A percentile compares a stretch with the other conserved stretches of the same genome.
Conservation (phyloP, 2,113 vertebrate genomes). For the Rhineura floridana region DNA sequence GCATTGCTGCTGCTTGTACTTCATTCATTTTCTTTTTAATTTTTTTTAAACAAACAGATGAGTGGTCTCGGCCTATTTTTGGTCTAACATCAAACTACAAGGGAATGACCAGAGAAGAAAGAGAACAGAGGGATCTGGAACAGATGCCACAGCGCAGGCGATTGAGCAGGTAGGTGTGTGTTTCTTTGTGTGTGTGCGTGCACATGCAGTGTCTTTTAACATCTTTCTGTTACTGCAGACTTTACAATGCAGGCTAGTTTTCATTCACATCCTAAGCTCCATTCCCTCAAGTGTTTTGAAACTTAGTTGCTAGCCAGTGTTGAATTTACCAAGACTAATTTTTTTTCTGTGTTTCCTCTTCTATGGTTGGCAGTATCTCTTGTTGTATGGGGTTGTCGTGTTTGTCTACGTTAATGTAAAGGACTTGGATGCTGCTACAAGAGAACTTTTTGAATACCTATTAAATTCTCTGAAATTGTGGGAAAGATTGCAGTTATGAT, state of each 20-base stretch:
- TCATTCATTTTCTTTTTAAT: slow-evolving; percentile 14
- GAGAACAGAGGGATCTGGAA: slow-evolving; percentile 95
- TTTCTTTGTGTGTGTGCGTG: not conserved
- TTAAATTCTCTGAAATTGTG: not conserved
- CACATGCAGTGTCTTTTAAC: not conserved
- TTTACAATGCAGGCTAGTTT: not conserved
- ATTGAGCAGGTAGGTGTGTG: slow-evolving; percentile 83
- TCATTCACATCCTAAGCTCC: not conserved
- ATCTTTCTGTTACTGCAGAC: not conserved
- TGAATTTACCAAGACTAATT: too few relatives aligned
- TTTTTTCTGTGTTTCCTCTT: too few relatives aligned
- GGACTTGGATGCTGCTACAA: not conserved
- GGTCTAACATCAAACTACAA: slow-evolving; percentile 98
- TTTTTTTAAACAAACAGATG: slow-evolving; percentile 77
- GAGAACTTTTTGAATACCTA: not conserved
- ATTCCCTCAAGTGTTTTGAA: not conserved
- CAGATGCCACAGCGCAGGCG: slow-evolving; percentile 94
- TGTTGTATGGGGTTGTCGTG: not conserved
- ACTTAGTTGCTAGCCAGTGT: not conserved
- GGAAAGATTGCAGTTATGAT: not conserved
- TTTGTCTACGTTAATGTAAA: not conserved
- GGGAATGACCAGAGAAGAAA: slow-evolving; percentile 96
- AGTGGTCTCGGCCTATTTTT: slow-evolving; percentile 98
- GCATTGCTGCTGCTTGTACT: not conserved
- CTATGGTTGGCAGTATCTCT: not conserved